These are phyloP conservation scores for Hucho hucho DNA, from an alignment of 2,113 vertebrate species.

Conservation along the genomic window DNA sequence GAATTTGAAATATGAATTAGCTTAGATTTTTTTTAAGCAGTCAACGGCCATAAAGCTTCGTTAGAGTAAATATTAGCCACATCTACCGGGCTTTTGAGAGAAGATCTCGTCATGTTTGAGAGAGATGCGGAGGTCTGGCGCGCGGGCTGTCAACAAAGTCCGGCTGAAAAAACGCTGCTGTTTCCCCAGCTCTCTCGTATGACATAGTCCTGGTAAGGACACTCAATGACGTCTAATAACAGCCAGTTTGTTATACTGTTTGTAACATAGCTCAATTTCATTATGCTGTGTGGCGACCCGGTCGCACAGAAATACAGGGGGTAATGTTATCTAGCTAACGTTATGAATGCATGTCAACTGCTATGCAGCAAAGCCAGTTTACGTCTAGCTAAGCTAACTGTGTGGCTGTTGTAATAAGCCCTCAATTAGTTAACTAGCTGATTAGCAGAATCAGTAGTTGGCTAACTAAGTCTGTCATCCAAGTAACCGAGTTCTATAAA, in stretches of 20 bases:
- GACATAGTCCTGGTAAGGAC: constrained; percentile 56
- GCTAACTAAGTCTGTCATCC: no score
- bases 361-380: constrained; percentile 57
- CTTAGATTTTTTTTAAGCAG: background rate
- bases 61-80: background rate
- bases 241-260: background rate
- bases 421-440: no score
- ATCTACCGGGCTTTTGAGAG: constrained; percentile 9
- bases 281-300: background rate
- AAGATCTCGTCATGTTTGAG: constrained; percentile 59
- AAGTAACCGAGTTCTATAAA: background rate
- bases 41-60: background rate
- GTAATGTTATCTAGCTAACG: background rate
- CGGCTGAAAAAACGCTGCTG: constrained; percentile 37
- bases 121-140: constrained; percentile 54
- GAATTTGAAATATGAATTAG: background rate
- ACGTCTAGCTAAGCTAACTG: background rate
- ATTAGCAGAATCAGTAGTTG: no score
- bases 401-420: no score
- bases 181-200: constrained; percentile 36
- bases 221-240: background rate
- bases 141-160: constrained; percentile 55
- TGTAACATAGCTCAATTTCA: no score
- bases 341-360: constrained; percentile 14
- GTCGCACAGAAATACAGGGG: background rate